Conservation (phyloP, 2,113 vertebrate genomes). For the Carassius carassius region DNA sequence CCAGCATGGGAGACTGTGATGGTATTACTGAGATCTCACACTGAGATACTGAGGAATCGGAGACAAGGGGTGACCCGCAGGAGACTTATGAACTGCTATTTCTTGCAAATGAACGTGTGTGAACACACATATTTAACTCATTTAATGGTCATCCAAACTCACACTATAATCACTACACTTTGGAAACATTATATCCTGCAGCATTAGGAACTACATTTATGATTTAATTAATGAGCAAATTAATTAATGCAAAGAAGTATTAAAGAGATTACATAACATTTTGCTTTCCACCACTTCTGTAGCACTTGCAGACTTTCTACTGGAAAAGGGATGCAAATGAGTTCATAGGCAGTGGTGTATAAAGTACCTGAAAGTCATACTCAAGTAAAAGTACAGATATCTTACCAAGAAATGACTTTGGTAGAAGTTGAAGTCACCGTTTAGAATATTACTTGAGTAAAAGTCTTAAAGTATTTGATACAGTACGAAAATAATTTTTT, state of each 20-base stretch:
- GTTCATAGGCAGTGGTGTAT: background rate
- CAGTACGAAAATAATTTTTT: no score
- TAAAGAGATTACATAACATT: conserved; percentile 21
- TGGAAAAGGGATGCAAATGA: background rate
- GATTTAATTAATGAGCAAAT: conserved; percentile 29
- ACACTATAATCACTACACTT: background rate
- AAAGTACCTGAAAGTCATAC: no score
- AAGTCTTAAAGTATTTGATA: no score
- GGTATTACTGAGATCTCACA: conserved; percentile 36
- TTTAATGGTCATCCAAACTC: conserved; percentile 1
- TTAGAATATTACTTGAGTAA: no score
- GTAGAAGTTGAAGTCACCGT: no score
- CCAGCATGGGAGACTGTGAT: conserved; percentile 5
- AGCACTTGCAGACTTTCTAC: background rate
- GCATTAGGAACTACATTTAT: background rate
- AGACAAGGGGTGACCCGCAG: background rate
- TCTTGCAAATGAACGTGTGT: background rate
- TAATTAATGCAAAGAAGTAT: conserved; percentile 14
- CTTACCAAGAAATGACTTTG: no score
- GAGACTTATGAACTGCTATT: background rate
- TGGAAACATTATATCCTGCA: conserved; percentile 26
- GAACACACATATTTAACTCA: background rate
- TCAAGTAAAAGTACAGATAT: no score
- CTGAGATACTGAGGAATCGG: conserved; percentile 8
- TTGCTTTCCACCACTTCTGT: background rate